Evolutionary conservation across 2,797 vertebrate species (phyloP).

Genomic region (Euthynnus affinis): DNA sequence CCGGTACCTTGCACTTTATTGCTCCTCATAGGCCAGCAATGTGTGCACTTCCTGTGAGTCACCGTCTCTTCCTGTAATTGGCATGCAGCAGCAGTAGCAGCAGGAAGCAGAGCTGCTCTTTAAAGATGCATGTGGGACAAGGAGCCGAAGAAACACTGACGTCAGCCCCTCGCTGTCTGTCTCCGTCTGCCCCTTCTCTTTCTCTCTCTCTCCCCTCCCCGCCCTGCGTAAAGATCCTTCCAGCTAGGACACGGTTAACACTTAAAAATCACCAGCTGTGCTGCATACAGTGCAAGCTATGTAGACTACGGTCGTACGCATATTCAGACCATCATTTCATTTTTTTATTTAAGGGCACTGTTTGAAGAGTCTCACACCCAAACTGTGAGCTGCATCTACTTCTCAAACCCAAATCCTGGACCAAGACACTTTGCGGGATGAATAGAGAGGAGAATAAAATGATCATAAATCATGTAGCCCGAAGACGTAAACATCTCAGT

Average conservation of each 20-base stretch:
- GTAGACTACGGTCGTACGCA: conserved; percentile 4
- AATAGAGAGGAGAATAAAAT: neutral
- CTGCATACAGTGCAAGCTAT: conserved; percentile 23
- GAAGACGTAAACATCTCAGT: neutral
- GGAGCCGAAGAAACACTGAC: conserved; percentile 73
- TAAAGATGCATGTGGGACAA: conserved; percentile 82
- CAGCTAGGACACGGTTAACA: conserved; percentile 47
- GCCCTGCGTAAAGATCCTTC: conserved; percentile 29
- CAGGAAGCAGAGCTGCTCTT: conserved; percentile 80
- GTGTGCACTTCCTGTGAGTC: conserved; percentile 79
- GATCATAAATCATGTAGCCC: neutral
- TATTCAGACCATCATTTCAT: conserved; percentile 8
- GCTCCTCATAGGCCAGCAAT: conserved; percentile 53
- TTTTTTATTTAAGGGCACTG: neutral
- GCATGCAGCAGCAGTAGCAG: conserved; percentile 81
- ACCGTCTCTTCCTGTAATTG: conserved; percentile 79
- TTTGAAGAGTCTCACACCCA: neutral
- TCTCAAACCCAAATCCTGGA: neutral
- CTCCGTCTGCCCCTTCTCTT: conserved; percentile 42
- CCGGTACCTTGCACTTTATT: conserved; percentile 47
- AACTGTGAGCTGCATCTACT: too few relatives aligned
- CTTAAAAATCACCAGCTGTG: conserved; percentile 36
- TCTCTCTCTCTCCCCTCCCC: neutral
- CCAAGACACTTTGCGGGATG: too few relatives aligned
- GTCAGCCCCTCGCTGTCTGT: conserved; percentile 72